Conservation (phyloP, 2,113 vertebrate species). For the Pomatostomus ruficeps region DNA sequence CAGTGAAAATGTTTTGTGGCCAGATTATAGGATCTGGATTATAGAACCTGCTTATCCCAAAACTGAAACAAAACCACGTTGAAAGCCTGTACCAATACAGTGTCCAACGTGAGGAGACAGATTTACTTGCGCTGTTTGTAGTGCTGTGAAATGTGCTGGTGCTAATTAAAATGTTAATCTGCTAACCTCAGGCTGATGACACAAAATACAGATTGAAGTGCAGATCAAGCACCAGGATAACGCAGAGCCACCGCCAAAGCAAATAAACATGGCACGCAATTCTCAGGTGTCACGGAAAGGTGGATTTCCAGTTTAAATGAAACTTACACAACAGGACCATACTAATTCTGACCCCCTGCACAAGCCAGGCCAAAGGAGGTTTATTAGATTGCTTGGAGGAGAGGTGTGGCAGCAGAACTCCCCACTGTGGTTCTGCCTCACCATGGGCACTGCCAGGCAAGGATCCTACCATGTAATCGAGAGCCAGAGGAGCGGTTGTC, state of each 20-base stretch:
- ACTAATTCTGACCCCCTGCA: not conserved
- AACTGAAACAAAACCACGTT: not conserved
- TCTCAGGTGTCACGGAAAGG: not conserved
- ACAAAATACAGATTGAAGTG: not conserved
- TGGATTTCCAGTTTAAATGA: not conserved
- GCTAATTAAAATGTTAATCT: not conserved
- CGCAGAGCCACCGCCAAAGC: not conserved
- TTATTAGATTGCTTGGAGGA: not conserved
- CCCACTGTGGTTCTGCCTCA: accelerated
- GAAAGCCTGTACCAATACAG: not conserved
- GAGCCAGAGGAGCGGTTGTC: not conserved
- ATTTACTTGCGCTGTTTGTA: not conserved
- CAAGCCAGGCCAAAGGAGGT: not conserved
- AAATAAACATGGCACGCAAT: accelerated
- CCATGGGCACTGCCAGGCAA: no score
- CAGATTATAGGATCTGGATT: not conserved
- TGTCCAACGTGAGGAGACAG: not conserved
- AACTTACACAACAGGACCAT: not conserved
- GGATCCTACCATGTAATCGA: accelerated
- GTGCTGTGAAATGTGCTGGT: not conserved
- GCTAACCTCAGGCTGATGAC: not conserved
- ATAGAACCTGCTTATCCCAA: not conserved
- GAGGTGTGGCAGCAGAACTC: accelerated
- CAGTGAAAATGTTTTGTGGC: not conserved
- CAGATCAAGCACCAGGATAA: not conserved